phyloP scores from a whole-genome alignment of 2,888 invertebrate species.

The Caenorhabditis sp. region DNA sequence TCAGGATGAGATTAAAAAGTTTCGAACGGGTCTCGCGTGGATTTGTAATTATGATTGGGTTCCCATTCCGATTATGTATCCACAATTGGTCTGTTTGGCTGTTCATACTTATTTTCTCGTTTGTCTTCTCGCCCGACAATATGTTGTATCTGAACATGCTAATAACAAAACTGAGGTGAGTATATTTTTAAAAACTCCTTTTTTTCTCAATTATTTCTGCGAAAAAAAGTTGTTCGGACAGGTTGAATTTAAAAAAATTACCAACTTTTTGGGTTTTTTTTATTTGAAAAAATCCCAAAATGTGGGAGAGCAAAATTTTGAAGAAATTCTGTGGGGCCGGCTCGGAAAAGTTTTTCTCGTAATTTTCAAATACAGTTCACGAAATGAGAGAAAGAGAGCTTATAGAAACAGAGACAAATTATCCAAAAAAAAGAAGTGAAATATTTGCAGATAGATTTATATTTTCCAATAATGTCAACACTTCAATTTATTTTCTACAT shows the following conservation, averaged over 20 bases:
- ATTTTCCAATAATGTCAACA: slow-evolving; percentile 68
- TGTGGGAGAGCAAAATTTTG: neutral
- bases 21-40: slow-evolving; percentile 61
- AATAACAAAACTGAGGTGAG: slow-evolving; percentile 56
- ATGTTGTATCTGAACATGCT: slow-evolving; percentile 56
- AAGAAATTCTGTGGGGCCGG: too few relatives aligned
- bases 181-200: too few relatives aligned
- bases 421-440: too few relatives aligned
- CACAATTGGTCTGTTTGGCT: slow-evolving; percentile 59
- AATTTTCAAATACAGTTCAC: too few relatives aligned
- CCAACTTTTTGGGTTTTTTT: too few relatives aligned
- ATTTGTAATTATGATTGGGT: slow-evolving; percentile 63
- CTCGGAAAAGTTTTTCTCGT: too few relatives aligned
- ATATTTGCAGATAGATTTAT: slow-evolving; percentile 57
- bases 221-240: too few relatives aligned
- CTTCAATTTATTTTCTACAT: slow-evolving; percentile 69
- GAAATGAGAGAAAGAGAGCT: too few relatives aligned
- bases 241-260: too few relatives aligned
- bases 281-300: neutral
- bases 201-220: too few relatives aligned
- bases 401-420: too few relatives aligned
- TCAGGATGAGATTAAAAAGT: slow-evolving; percentile 56
- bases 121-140: slow-evolving; percentile 64
- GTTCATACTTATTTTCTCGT: slow-evolving; percentile 67
- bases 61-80: slow-evolving; percentile 60